Evolutionary conservation across 1,140 invertebrate genomes (phyloP), one percentile per base, ranked within the genome.

Genomic region (Mamestra configurata): DNA sequence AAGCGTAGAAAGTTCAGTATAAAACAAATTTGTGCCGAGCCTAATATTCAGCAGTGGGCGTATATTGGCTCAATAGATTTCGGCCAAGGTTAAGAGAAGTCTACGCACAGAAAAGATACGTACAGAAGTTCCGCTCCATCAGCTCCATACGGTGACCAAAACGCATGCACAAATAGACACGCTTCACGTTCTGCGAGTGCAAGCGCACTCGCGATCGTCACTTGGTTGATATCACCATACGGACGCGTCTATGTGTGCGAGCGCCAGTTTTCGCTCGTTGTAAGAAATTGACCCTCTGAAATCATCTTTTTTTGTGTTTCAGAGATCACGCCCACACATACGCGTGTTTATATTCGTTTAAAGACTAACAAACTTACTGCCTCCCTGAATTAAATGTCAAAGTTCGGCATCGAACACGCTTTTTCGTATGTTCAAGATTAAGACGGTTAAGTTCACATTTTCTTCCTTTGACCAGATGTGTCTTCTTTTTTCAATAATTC

Each of bases 21-120:
- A 13, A 24, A 55, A 55, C 11, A 24, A 2, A 24, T 55, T 55
- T 55, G 22, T 24, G 11, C 22, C 13, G 8, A 13, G 22, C 53
- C n/a, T 40, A 64, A 35, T 64, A 55, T 20, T 37, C 0, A 35
- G 15, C 15, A 5, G 57, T 31, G 24, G 31, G 31, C 37, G 59
- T 64, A 27, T 27, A 40, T 40, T 40, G 31, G 24, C 10, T 64
- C 31, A 64, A 64, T 64, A 64, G 59, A 40, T 64, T 59, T 15
- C 0, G 31, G n/a, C 18, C 59, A 40, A 64, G 59, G 59, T 64
- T 40, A 18, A 37, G 31, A 20, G 8, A 20, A 40, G n/a, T 64
- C 20, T 37, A 20, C 31, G n/a, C 35, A 64, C 43, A 15, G 0
- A 46, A 46, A 46, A 15, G 10, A 15, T 1, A 40, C 3, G 8